These are phyloP conservation scores for Prosapia bicincta DNA, from an alignment of 2,888 invertebrate genomes.

Conservation along the genomic window DNA sequence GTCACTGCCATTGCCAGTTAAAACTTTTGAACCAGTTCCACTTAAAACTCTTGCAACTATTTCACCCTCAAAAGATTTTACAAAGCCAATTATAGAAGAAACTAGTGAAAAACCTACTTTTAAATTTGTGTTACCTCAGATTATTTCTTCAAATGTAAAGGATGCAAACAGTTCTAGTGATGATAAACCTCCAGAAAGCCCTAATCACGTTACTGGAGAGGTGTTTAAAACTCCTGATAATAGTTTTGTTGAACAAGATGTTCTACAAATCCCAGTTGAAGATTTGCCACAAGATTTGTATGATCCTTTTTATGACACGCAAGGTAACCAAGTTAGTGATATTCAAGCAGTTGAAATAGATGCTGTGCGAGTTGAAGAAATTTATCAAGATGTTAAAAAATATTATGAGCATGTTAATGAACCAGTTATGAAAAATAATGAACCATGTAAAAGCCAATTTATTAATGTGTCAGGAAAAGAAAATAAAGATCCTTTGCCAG, in stretches of 20 bases:
- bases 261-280: background rate
- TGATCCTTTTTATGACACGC: background rate
- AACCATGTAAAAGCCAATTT: background rate
- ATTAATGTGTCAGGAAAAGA: background rate
- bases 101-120: background rate
- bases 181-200: background rate
- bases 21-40: background rate
- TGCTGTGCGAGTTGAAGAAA: slow-evolving; percentile 36
- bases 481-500: background rate
- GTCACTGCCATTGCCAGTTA: background rate
- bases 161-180: background rate
- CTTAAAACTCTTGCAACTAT: background rate
- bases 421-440: background rate
- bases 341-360: slow-evolving; percentile 10
- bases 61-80: background rate
- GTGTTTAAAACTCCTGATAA: background rate
- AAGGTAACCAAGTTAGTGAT: background rate
- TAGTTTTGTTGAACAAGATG: background rate
- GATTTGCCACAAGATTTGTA: background rate
- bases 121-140: background rate
- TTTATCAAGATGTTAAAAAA: slow-evolving; percentile 36
- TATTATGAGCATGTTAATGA: background rate
- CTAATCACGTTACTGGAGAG: no score
- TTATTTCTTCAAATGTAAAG: background rate
- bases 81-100: background rate